Base-by-base conservation (phyloP, 2,888 invertebrate species). In the Pammene aurita region DNA sequence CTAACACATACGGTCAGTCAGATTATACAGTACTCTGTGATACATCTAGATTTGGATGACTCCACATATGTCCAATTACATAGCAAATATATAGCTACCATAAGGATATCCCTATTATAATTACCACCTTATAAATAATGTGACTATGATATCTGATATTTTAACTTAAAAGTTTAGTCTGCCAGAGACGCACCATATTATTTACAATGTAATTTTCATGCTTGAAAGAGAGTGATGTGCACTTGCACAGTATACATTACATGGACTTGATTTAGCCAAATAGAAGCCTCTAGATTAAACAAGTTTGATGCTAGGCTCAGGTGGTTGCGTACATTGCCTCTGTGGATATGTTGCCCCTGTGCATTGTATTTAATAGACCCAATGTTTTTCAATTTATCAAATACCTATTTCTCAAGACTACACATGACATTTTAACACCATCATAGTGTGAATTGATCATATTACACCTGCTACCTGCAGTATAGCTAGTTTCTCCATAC, bases 71-170 rank as follows among this genome's bases (percentile, higher is more conserved):
- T 46, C 35, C 6, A 11, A 16, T 38, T 41, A 52, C 38, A 62
- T 62, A 41, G 50, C 50, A 52, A 35, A 48, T 62, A 52, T 52
- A 62, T 62, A 62, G 41, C 62, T 52, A 62, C 62, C 41, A 41
- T 41, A 62, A 62, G 62, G 62, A 62, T 62, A 18, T 52, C 50
- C 62, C 52, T 60, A 46, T 14, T 35, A 50, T 52, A 62, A 52
- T 41, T n/a, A 62, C 61, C 61, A 50, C 38, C 61, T 50, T 61
- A 50, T 38, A 50, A 38, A 61, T 16, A 26, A 16, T 38, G 38
- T 52, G 16, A 52, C 16, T 61, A 61, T 61, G 26, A 60, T 13
- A 62, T 62, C 26, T 41, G 16, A n/a, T 50, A 48, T 55, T 62
- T 9, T 41, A 42, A 35, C 48, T 50, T 60, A 67, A n/a, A n/a